Conservation (phyloP, 2,113 vertebrate species). For the Sorex araneus region DNA sequence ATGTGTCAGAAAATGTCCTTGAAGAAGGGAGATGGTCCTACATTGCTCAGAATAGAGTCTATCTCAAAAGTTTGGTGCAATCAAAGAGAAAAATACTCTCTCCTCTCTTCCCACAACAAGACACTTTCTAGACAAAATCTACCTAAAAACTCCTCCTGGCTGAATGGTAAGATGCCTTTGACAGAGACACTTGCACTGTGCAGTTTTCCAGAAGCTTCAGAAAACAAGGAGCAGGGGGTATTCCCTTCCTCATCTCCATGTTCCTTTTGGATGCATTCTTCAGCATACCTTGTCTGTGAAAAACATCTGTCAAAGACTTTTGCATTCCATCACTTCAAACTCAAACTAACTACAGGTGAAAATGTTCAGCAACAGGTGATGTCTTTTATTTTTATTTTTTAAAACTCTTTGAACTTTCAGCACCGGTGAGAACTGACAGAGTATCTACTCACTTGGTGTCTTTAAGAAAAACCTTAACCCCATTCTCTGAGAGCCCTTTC, state of each 20-base stretch:
- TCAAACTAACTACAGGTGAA: background rate
- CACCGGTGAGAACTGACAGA: background rate
- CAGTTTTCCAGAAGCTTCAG: constrained; percentile 47
- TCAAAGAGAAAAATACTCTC: background rate
- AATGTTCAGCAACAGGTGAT: background rate
- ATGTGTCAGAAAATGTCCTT: background rate
- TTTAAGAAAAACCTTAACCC: background rate
- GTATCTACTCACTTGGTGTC: too few species aligned
- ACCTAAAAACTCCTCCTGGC: background rate
- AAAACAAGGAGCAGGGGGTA: background rate
- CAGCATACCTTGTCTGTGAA: background rate
- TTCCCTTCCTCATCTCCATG: background rate
- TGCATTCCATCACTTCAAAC: background rate
- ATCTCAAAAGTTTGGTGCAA: background rate
- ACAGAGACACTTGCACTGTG: background rate
- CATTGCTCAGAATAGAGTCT: background rate
- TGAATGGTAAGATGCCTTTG: constrained; percentile 20
- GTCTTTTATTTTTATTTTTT: background rate
- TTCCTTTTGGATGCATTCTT: background rate
- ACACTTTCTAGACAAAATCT: background rate
- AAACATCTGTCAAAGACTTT: background rate
- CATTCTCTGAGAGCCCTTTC: background rate
- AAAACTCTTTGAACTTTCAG: background rate
- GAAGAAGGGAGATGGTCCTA: background rate
- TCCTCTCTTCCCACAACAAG: constrained; percentile 9